Base-by-base conservation (phyloP, 2,797 vertebrate genomes). In the Enteromius radiatus region DNA sequence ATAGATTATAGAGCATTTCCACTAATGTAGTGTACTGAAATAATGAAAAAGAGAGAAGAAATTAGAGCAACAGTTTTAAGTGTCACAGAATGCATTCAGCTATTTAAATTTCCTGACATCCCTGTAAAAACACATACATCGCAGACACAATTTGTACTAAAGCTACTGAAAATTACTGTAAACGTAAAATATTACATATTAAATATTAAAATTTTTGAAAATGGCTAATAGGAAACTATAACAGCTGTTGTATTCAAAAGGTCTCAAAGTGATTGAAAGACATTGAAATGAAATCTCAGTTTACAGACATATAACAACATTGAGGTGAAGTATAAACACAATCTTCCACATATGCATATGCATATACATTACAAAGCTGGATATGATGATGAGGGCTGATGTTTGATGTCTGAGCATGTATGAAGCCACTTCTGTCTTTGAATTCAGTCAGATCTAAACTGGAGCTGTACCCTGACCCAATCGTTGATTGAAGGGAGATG, bases 261-360 rank as follows among this genome's bases (percentile, higher is more conserved):
- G 26, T 36, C 49, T 70, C 77, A 61, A 28, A 33, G 31, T 79
- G 82, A 87, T 67, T 81, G 81, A 31, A 84, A 74, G 80, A 76
- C 64, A 88, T 45, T 52, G 78, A 87, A 76, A 76, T 43, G 84
- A 71, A 84, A 84, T 89, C 91, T 91, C 85, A 59, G 84, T 88
- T 92, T 91, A 88, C 85, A 87, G 86, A 89, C 86, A 89, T 89
- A 79, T 59, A 59, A 90, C 64, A 90, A 88, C 82, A 4, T 56
- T 73, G 59, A 19, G 75, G 54, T 26, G 52, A 73, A 88, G 67
- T 54, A 45, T 83, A 87, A 89, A 89, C 80, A 80, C 83, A 83
- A 74, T 82, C 84, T 80, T 82, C 77, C 79, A 68, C 28, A 45
- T 84, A 82, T 54, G 7, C 89, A 82, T 77, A 87, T 81, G 7